Evolutionary conservation across 1,140 invertebrate genomes (phyloP), one percentile per base, ranked within the genome.

Genomic region (Myzus persicae): DNA sequence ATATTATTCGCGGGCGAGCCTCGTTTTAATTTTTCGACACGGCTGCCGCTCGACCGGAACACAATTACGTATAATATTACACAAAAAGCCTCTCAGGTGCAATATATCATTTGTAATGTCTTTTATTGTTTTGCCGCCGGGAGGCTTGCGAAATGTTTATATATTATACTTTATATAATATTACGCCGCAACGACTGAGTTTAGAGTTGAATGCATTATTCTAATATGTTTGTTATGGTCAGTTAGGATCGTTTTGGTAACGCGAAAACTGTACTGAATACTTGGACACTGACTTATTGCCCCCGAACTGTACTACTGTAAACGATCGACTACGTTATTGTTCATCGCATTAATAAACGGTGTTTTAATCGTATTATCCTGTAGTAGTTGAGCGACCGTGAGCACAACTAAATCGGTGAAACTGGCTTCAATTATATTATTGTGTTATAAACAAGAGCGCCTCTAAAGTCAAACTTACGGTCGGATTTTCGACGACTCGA

Each of bases 21-120:
- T 84, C 82, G 85, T 88, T 88, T 88, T 46, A 46, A 46, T 88
- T 88, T 88, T 88, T 88, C 44, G 42, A 88, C 85, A 88, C 44
- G 84, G 42, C 44, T 20, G 85, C 85, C 44, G 44, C 44, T 40
- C 85, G 42, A 46, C 85, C 85, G 85, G 42, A 88, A 88, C 85
- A 46, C 44, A 36, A 46, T 46, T 46, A 84, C 11, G 82, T 42
- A 88, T 88, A 22, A 84, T 40, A 84, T 84, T 84, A 87, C 42
- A 38, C 40, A 14, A 87, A 87, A 88, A 46, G 44, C 85, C 31
- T 88, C 42, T 46, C 42, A 46, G 85, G 85, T n/a, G 85, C 85
- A 46, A 88, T 46, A 88, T 46, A 88, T 88, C 85, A n/a, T 88
- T 46, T 18, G 84, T 44, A 88, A 88, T 88, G 85, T 88, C 14